These are phyloP conservation scores for Microtus oregoni DNA, from an alignment of 2,113 vertebrate species.

Conservation along the genomic window DNA sequence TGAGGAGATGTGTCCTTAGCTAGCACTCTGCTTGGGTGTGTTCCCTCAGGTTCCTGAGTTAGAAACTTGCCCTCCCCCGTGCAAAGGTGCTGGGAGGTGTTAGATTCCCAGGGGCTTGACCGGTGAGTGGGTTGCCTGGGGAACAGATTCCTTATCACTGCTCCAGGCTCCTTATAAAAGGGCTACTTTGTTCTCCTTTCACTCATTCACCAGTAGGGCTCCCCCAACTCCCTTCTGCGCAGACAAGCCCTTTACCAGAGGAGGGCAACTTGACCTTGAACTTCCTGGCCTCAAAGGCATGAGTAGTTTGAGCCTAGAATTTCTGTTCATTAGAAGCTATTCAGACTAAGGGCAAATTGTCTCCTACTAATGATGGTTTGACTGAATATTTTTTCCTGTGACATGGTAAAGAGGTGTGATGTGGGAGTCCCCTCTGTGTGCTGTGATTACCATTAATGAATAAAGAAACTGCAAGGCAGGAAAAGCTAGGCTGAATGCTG, in stretches of 20 bases:
- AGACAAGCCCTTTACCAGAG: not conserved
- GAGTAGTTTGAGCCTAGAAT: not conserved
- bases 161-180: not conserved
- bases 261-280: not conserved
- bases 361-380: not conserved
- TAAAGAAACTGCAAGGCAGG: too few relatives aligned
- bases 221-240: not conserved
- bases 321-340: not conserved
- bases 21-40: too few relatives aligned
- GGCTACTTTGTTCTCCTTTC: not conserved
- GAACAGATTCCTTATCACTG: not conserved
- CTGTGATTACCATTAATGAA: too few relatives aligned
- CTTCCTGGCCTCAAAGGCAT: too few relatives aligned
- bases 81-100: too few relatives aligned
- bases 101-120: not conserved
- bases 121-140: not conserved
- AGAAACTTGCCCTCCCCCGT: not conserved
- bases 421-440: too few relatives aligned
- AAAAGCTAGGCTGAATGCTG: too few relatives aligned
- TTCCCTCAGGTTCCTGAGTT: not conserved
- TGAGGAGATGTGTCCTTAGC: not conserved
- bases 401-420: not conserved
- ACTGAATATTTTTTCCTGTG: too few relatives aligned
- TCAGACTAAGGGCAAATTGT: not conserved
- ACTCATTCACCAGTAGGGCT: not conserved